Base-by-base conservation (phyloP, 2,113 vertebrate species). In the Irena cyanogastra region DNA sequence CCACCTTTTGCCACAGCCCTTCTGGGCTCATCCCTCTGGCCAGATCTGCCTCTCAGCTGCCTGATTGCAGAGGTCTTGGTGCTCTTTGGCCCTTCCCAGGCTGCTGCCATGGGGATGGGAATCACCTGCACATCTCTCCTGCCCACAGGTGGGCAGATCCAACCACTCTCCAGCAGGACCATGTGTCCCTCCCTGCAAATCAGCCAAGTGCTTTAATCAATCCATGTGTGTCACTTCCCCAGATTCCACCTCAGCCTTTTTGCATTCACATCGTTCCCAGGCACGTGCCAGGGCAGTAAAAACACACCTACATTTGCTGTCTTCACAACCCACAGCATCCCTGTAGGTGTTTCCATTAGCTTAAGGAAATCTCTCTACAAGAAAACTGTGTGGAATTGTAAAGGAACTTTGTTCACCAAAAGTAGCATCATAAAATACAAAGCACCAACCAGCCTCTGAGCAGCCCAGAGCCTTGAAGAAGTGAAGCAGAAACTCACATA, bases 181-280 rank as follows among this genome's bases (percentile, higher is more conserved):
- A 4, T 0, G 1, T 50, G n/a, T 9, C 22, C 9, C 27, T 72
- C 24, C 6, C 30, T 76, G 5, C 10, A 7, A 19, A 69, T 56
- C 52, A 88, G 30, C 49, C 70, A 66, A 91, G 35, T 27, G 10
- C 16, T 83, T 63, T 71, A 68, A 61, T 72, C 31, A 65, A 7
- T 37, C 45, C 5, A 45, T 20, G 14, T 26, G 21, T 68, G 23
- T 53, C 0, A 10, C 44, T 94, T 76, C n/a, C 13, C 45, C 27
- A 72, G 45, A 21, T 22, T 60, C 12, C 44, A 3, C 35, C 39
- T 68, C 66, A 61, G 33, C 57, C 17, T 76, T 45, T 72, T 64
- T 77, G 63, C 53, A 33, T 72, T 68, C 33, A 4, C 11, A 10
- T n/a, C 0, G 0, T 77, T 54, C 23, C 5, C 27, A 69, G 33